Base-by-base conservation (phyloP, 2,797 vertebrate genomes). In the Avahi laniger region DNA sequence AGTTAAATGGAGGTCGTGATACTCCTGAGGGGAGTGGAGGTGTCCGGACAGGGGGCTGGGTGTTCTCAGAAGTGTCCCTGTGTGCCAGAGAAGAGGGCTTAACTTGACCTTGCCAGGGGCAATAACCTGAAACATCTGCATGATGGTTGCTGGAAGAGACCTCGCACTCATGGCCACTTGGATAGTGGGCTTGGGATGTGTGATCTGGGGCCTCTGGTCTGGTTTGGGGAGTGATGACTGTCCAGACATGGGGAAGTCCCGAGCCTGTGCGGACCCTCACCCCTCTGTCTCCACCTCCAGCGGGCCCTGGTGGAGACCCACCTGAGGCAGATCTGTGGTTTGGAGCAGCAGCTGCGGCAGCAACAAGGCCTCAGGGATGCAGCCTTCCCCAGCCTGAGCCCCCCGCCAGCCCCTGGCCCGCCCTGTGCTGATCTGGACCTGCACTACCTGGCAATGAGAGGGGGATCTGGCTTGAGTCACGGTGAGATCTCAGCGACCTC, bases 221-320 rank as follows among this genome's bases (percentile, higher is more conserved):
- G 30, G 11, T 52, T 26, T 92, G 41, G 38, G 50, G 57, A 33
- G 89, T 76, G 67, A 83, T 75, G 41, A 50, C 43, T 50, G 2
- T 52, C 41, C 72, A 70, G 69, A 72, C 3, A 0, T 48, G 17
- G 46, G 30, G 79, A 28, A 76, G 59, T 67, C 48, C 72, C 76
- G 48, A 67, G 33, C 41, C 89, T n/a, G 14, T 26, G 4, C 18
- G 67, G 84, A 91, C 2, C 65, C 94, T 26, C 10, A 33, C 50
- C 52, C 14, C 33, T 43, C 59, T 54, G 81, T 52, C 24, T 88
- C n/a, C 59, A 18, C 4, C 0, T 24, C 2, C 97, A 99, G 99
- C 99, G 99, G 46, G 99, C 98, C 54, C 98, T 99, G 98, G 99
- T 99, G 98, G 99, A 99, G 98, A 99, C 99, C 4, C 99, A 99